phyloP scores from a whole-genome alignment of 2,888 invertebrate species.

The Lymantria dispar region DNA sequence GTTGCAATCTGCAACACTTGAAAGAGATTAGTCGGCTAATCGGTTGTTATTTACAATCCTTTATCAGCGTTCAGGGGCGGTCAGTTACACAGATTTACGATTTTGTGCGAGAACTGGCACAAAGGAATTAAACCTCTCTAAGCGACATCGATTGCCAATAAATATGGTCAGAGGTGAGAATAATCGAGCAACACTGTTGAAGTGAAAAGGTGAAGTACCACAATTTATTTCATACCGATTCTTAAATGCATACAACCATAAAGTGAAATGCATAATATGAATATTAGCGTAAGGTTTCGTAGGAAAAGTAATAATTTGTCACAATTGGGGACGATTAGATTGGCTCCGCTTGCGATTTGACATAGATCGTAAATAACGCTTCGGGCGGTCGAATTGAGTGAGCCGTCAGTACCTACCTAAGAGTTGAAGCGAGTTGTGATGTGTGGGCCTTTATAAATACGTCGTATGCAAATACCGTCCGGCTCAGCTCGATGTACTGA shows the following conservation, averaged over 20 bases:
- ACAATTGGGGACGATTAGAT: conserved; percentile 81
- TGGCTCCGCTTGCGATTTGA: conserved; percentile 76
- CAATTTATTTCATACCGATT: conserved; percentile 52
- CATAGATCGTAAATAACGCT: conserved; percentile 78
- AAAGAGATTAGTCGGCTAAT: conserved; percentile 67
- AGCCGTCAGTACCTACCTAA: conserved; percentile 41
- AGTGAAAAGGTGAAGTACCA: conserved; percentile 28
- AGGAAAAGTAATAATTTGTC: conserved; percentile 81
- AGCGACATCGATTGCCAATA: conserved; percentile 78
- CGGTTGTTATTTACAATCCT: conserved; percentile 73
- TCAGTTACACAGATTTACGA: conserved; percentile 66
- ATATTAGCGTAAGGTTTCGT: conserved; percentile 76
- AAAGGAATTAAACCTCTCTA: conserved; percentile 72
- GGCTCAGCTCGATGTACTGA: conserved; percentile 57
- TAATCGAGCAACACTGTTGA: conserved; percentile 72
- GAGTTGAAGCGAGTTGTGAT: conserved; percentile 20
- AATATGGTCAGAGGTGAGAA: conserved; percentile 67
- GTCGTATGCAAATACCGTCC: conserved; percentile 66
- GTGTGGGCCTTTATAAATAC: conserved; percentile 45
- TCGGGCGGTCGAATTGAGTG: conserved; percentile 60
- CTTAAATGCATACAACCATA: conserved; percentile 55
- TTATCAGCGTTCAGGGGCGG: conserved; percentile 68
- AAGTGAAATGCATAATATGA: conserved; percentile 69
- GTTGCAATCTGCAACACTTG: conserved; percentile 62
- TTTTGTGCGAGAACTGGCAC: conserved; percentile 51